Base-by-base conservation (phyloP, 92 coral and sea anemone species). In the Epizoanthus rinbou region DNA sequence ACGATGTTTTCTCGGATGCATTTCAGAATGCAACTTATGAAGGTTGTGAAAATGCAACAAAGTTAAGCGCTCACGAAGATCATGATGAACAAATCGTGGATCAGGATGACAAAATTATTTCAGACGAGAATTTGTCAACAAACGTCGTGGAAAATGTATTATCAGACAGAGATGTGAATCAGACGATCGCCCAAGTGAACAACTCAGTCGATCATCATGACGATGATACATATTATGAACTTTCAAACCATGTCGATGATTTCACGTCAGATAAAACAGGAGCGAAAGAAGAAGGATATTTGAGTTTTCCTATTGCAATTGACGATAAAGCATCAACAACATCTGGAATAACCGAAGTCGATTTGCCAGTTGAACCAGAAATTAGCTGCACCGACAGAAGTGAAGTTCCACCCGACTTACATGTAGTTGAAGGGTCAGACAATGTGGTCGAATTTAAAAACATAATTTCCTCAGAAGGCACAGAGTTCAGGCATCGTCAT, bases 401-500 rank as follows among this genome's bases (percentile, higher is more conserved):
- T 13, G 11, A n/a, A 60, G 37, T 24, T 18, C 39, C 3, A 22
- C 15, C 69, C 23, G 23, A 78, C 9, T 43, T 43, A 37, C 43
- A 37, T 37, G 43, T 37, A 1, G 18, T n/a, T 24, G 37, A 78
- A 60, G 65, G 56, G 1, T 19, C 57, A 4, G 35, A 19, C 15
- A 0, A 13, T 62, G 82, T 41, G 43, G 43, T 43, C 24, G 82
- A 39, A 6, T 57, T 57, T 43, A 78, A 78, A 78, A 78, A 43
- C 2, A 57, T 37, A 21, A 60, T 78, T 78, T 53, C 66, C 56
- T 35, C 75, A 3, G 86, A 86, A 16, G 85, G 76, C 23, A 90
- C 85, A 39, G 88, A 86, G 75, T 86, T 90, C 60, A 76, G 88
- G 54, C 93, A 90, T 64, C 82, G 93, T 54, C 84, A 83, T 79